Evolutionary conservation across 1,140 invertebrate genomes (phyloP).

Genomic region (Dreissena polymorpha): DNA sequence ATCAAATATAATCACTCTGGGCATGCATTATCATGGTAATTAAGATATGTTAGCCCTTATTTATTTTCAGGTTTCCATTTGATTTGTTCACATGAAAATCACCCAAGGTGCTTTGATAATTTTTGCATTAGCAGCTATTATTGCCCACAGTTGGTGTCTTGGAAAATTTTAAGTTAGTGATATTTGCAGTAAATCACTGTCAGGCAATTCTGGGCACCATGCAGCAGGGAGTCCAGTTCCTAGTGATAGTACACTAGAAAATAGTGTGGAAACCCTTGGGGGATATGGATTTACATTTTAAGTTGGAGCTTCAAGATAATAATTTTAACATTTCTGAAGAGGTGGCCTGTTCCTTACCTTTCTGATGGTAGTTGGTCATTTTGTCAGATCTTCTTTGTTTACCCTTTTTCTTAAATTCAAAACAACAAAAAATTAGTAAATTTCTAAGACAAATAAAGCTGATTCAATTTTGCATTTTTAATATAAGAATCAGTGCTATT

Average conservation of each 20-base stretch:
- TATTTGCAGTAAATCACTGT: neutral
- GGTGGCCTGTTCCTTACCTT: too few relatives aligned
- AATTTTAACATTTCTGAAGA: too few relatives aligned
- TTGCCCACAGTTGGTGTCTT: neutral
- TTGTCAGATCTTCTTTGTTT: too few relatives aligned
- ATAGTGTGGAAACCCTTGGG: too few relatives aligned
- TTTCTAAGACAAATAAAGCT: too few relatives aligned
- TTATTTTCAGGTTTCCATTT: conserved; percentile 39
- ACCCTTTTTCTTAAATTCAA: too few relatives aligned
- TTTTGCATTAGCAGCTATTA: neutral
- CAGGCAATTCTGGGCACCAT: neutral
- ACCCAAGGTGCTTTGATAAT: neutral
- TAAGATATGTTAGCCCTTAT: conserved; percentile 17
- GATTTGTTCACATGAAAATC: conserved; percentile 41
- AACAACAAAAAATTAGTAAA: too few relatives aligned
- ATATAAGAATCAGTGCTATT: too few relatives aligned
- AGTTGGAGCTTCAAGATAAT: too few relatives aligned
- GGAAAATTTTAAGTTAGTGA: neutral
- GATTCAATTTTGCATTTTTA: too few relatives aligned
- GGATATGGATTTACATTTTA: too few relatives aligned
- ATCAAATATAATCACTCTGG: neutral
- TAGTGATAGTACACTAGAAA: neutral
- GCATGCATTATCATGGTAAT: conserved; percentile 44
- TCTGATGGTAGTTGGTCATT: too few relatives aligned
- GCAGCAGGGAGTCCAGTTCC: neutral